Evolutionary conservation across 1,140 invertebrate genomes (phyloP).

Genomic region (Coelopa frigida): DNA sequence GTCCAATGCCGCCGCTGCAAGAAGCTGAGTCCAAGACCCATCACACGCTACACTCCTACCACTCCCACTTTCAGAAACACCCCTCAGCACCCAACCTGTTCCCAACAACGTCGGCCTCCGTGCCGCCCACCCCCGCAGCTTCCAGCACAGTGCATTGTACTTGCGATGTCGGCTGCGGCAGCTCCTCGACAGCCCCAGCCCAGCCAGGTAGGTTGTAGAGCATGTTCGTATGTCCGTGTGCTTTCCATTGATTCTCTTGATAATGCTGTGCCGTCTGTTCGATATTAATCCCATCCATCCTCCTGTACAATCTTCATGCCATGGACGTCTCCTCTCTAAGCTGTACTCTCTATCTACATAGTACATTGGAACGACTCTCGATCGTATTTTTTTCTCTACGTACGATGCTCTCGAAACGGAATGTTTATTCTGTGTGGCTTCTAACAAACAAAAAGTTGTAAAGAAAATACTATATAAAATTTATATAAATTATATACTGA

Average conservation of each 20-base stretch:
- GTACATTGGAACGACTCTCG: no score
- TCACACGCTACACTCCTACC: constrained; percentile 21
- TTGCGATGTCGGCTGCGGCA: constrained; percentile 27
- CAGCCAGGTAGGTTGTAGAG: constrained; percentile 46
- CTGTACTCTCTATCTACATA: no score
- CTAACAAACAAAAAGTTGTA: no score
- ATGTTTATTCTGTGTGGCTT: no score
- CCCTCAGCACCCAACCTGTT: constrained; percentile 38
- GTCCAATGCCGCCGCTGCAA: constrained; percentile 41
- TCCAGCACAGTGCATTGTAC: constrained; percentile 41
- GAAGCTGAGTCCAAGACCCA: constrained; percentile 27
- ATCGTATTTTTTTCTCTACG: no score
- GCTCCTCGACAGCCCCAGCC: constrained; percentile 17
- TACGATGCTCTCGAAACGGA: no score
- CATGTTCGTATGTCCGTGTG: constrained; percentile 21
- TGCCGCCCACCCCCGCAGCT: constrained; percentile 39
- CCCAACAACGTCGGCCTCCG: constrained; percentile 28
- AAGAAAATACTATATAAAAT: no score
- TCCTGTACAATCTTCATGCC: no score
- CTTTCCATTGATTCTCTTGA: neutral
- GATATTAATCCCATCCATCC: neutral
- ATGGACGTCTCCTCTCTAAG: neutral
- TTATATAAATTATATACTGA: no score
- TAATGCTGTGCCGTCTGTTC: constrained; percentile 1
- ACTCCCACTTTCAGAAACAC: constrained; percentile 43